Conservation (phyloP, 2,113 vertebrate genomes). For the Mystacornis crossleyi region DNA sequence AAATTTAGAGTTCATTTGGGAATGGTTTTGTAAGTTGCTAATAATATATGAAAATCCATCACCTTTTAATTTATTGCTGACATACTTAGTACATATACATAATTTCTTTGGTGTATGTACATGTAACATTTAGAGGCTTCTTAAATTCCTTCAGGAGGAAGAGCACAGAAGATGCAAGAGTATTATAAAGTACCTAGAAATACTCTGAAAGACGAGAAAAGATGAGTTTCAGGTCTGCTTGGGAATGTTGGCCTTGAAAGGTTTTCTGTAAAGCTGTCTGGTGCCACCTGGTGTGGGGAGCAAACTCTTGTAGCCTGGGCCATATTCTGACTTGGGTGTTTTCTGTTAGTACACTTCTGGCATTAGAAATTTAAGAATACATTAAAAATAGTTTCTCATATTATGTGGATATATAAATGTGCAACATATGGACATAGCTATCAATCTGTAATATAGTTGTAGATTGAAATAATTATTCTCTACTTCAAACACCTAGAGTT, state of each 20-base stretch:
- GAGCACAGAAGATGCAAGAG: conserved; percentile 6
- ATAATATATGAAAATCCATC: not conserved
- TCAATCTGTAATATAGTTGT: not conserved
- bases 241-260: not conserved
- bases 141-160: conserved; percentile 34
- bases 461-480: not conserved
- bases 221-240: not conserved
- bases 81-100: not conserved
- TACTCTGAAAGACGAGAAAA: not conserved
- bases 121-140: not conserved
- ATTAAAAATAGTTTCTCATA: not conserved
- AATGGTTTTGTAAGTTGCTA: not conserved
- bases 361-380: not conserved
- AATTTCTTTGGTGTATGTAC: not conserved
- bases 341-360: not conserved
- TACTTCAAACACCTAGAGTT: not conserved
- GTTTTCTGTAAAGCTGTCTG: conserved; percentile 13
- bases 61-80: not conserved
- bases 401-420: not conserved
- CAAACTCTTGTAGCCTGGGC: not conserved
- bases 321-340: not conserved
- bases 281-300: conserved; percentile 51
- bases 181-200: conserved; percentile 9
- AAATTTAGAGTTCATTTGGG: not conserved
- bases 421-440: not conserved